A percentile compares a stretch with the other conserved stretches of the same genome.
These are phyloP conservation scores for Eudemis profundana DNA, from an alignment of 2,888 invertebrate genomes.

Conservation along the genomic window DNA sequence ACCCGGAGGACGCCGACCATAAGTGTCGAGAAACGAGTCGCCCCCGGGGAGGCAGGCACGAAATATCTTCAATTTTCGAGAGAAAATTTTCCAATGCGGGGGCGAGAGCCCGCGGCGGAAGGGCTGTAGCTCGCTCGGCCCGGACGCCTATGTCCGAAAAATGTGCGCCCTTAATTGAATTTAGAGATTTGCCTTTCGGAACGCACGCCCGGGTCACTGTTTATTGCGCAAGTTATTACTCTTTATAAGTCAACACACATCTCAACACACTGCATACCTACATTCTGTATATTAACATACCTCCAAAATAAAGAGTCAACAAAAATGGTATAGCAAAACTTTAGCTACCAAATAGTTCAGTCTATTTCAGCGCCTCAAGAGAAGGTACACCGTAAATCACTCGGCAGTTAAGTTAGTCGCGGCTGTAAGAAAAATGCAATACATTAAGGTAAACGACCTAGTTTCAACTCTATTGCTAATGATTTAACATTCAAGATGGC, in stretches of 20 bases:
- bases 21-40: constrained; percentile 85
- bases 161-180: constrained; percentile 83
- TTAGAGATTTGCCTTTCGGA: constrained; percentile 82
- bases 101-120: constrained; percentile 81
- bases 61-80: constrained; percentile 85
- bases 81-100: constrained; percentile 85
- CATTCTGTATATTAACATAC: too few relatives aligned
- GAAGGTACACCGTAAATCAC: too few relatives aligned
- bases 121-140: constrained; percentile 72
- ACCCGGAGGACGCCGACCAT: constrained; percentile 83
- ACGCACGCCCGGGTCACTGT: constrained; percentile 71
- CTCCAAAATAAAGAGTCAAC: too few relatives aligned
- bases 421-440: too few relatives aligned
- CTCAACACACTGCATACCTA: too few relatives aligned
- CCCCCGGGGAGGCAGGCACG: constrained; percentile 82
- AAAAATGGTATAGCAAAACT: too few relatives aligned
- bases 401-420: too few relatives aligned
- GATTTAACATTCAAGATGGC: too few relatives aligned
- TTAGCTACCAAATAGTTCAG: too few relatives aligned
- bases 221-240: constrained; percentile 73
- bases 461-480: too few relatives aligned
- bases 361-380: too few relatives aligned
- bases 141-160: constrained; percentile 82
- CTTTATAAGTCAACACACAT: constrained; percentile 57
- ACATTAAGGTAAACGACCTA: too few relatives aligned